Conservation (phyloP, 2,113 vertebrate species). For the Montifringilla adamsi region DNA sequence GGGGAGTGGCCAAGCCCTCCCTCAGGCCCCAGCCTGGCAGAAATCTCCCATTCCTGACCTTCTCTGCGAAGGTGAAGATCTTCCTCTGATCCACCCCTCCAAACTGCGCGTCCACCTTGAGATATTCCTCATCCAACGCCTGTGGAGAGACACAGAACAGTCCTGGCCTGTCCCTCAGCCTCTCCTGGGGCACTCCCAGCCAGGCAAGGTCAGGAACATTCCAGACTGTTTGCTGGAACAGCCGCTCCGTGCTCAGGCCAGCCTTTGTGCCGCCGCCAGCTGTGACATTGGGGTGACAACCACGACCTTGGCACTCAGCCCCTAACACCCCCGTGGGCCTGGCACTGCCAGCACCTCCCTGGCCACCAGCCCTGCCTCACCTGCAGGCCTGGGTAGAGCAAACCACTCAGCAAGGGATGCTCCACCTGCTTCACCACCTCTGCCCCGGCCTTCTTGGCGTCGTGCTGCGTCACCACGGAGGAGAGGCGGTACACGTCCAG, state of each 20-base stretch:
- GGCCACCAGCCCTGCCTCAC: neutral
- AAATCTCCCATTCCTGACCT: constrained; percentile 73
- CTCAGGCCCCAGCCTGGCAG: neutral
- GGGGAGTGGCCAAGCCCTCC: accelerated
- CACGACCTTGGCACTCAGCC: neutral
- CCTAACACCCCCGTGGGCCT: accelerated
- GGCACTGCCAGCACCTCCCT: neutral
- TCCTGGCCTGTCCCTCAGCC: neutral
- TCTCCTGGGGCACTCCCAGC: neutral
- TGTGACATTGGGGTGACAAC: neutral
- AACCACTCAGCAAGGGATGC: constrained; percentile 91
- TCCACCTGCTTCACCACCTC: constrained; percentile 99
- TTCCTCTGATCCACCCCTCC: constrained; percentile 97
- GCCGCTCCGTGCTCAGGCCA: neutral
- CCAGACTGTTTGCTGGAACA: accelerated
- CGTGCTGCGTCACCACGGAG: constrained; percentile 91
- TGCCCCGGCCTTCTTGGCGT: constrained; percentile 95
- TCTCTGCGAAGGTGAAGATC: constrained; percentile 97
- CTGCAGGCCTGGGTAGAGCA: constrained; percentile 97
- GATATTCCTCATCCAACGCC: constrained; percentile 96
- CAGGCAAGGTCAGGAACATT: neutral
- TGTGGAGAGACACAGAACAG: constrained; percentile 31
- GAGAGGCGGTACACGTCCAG: constrained; percentile 94
- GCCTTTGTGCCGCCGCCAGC: neutral
- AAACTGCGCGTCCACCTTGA: constrained; percentile 96